Evolutionary conservation across 2,888 invertebrate genomes (phyloP).

Genomic region (Apodemia duryi): DNA sequence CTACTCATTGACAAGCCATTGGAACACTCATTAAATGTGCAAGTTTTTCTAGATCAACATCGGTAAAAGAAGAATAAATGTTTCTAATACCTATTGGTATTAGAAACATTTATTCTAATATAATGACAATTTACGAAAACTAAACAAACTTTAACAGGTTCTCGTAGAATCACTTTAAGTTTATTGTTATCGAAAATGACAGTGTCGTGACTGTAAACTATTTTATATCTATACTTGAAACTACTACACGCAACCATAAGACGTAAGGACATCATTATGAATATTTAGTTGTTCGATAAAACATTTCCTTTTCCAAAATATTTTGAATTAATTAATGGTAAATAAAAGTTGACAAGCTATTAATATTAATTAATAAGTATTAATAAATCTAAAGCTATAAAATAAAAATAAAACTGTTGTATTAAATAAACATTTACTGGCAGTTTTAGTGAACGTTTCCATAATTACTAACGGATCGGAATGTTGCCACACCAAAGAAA

Average conservation of each 20-base stretch:
- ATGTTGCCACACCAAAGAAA: no score
- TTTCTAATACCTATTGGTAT: constrained; percentile 7
- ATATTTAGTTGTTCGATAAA: constrained; percentile 1
- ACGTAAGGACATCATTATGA: not conserved
- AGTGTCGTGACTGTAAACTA: constrained; percentile 4
- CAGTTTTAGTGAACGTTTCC: no score
- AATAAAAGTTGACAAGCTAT: not conserved
- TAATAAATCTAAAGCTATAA: no score
- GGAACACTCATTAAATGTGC: not conserved
- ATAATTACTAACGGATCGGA: no score
- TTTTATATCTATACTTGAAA: constrained; percentile 11
- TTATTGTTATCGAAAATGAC: constrained; percentile 12
- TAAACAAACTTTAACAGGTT: not conserved
- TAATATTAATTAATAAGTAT: no score
- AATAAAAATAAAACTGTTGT: no score
- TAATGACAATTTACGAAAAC: not conserved
- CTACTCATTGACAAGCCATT: no score
- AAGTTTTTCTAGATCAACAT: no score
- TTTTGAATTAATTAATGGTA: not conserved
- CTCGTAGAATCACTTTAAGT: not conserved
- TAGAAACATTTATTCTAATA: not conserved
- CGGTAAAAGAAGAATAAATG: not conserved
- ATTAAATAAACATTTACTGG: no score
- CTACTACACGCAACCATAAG: constrained; percentile 8
- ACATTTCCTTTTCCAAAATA: not conserved